A percentile compares a stretch with the other conserved stretches of the same genome.
These are phyloP conservation scores for Vicugna pacos DNA, from an alignment of 2,113 vertebrate genomes.

Conservation along the genomic window DNA sequence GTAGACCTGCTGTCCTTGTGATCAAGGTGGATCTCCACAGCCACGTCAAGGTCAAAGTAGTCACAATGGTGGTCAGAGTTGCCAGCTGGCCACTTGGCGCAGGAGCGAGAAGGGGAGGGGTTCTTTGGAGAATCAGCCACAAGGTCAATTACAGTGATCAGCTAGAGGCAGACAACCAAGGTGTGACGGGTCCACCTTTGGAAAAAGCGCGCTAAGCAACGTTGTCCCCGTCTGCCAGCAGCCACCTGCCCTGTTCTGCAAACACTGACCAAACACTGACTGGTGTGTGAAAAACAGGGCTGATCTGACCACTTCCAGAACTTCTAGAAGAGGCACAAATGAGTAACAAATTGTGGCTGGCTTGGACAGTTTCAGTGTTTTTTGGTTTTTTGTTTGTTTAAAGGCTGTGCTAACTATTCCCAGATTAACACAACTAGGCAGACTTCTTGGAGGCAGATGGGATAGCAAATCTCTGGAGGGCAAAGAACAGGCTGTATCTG, in stretches of 20 bases:
- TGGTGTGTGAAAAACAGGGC: background rate
- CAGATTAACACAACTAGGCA: conserved; percentile 70
- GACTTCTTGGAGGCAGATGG: conserved; percentile 66
- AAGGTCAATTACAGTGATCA: background rate
- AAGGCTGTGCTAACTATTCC: conserved; percentile 50
- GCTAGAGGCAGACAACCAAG: background rate
- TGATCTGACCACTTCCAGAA: background rate
- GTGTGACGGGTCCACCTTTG: background rate
- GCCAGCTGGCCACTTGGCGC: background rate
- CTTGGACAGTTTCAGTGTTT: background rate
- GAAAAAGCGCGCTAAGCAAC: background rate
- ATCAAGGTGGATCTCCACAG: background rate
- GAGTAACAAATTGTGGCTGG: conserved; percentile 32
- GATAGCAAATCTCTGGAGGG: conserved; percentile 67
- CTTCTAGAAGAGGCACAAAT: conserved; percentile 9
- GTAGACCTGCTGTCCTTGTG: background rate
- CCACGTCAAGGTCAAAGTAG: background rate
- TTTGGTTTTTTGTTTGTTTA: background rate
- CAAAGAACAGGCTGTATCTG: conserved; percentile 58
- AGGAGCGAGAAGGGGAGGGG: background rate
- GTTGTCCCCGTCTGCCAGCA: background rate
- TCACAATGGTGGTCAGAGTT: background rate
- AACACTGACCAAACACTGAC: background rate
- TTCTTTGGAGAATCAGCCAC: background rate
- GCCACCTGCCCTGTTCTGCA: background rate